A percentile compares a stretch with the other conserved stretches of the same genome.
These are phyloP conservation scores for Hippocampus zosterae DNA, from an alignment of 2,113 vertebrate genomes.

Conservation along the genomic window DNA sequence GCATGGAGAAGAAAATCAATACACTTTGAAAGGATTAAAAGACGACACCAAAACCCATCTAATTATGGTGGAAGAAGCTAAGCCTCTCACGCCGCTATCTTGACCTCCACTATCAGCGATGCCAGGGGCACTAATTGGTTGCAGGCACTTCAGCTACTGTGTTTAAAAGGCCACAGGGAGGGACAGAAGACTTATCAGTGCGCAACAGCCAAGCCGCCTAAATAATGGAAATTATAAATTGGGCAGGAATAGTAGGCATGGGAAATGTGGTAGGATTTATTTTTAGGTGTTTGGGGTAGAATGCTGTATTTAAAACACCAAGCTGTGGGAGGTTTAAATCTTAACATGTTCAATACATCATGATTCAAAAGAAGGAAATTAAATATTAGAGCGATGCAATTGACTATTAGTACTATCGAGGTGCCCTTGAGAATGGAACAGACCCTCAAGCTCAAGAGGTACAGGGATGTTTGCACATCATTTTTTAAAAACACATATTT, in stretches of 20 bases:
- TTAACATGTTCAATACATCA: background rate
- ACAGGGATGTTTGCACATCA: background rate
- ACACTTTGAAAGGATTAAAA: slow-evolving; percentile 46
- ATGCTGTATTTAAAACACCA: background rate
- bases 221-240: background rate
- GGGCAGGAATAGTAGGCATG: background rate
- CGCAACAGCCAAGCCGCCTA: slow-evolving; percentile 6
- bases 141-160: slow-evolving; percentile 74
- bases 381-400: background rate
- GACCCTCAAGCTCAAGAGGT: background rate
- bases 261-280: background rate
- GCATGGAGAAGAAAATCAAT: slow-evolving; percentile 54
- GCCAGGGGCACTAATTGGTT: slow-evolving; percentile 53
- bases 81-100: slow-evolving; percentile 65
- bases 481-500: no score
- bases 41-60: slow-evolving; percentile 24
- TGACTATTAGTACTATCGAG: background rate
- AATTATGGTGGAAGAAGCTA: slow-evolving; percentile 44
- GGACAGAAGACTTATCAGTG: background rate
- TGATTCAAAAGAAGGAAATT: background rate
- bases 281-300: background rate
- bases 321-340: background rate
- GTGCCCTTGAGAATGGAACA: background rate
- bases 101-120: slow-evolving; percentile 76
- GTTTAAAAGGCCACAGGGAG: background rate